phyloP scores from a whole-genome alignment of 2,113 vertebrate genomes.

The Poecilia latipinna region DNA sequence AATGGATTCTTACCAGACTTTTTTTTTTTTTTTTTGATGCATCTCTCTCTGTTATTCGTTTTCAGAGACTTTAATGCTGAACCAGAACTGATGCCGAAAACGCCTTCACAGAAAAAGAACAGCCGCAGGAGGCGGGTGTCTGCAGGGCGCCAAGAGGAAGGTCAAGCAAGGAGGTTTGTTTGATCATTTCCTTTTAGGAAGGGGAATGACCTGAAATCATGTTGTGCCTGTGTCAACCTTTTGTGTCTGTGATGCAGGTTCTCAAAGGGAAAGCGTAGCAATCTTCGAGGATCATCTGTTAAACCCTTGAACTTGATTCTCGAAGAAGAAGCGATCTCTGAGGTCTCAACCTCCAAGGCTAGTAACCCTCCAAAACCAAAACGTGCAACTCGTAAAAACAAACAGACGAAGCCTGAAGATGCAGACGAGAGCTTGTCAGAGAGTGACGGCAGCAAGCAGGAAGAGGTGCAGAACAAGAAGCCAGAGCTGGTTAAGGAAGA shows the following conservation, averaged over 20 bases:
- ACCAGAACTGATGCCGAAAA: constrained; percentile 95
- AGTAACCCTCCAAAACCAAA: constrained; percentile 42
- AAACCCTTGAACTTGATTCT: constrained; percentile 66
- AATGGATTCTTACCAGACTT: too few species aligned
- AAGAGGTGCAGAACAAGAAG: constrained; percentile 29
- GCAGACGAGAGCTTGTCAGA: constrained; percentile 24
- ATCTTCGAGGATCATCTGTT: constrained; percentile 76
- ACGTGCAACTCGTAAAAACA: constrained; percentile 74
- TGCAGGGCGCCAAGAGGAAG: constrained; percentile 74
- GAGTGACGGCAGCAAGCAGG: constrained; percentile 10
- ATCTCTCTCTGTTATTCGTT: constrained; percentile 1
- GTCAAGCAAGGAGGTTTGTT: constrained; percentile 69
- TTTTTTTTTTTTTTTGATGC: background rate
- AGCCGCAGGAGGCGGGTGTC: constrained; percentile 84
- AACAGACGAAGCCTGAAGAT: constrained; percentile 48
- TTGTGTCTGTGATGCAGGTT: constrained; percentile 54
- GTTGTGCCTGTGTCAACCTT: background rate
- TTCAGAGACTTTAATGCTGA: constrained; percentile 85
- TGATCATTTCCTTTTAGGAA: background rate
- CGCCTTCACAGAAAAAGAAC: constrained; percentile 92
- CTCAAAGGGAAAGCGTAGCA: constrained; percentile 80
- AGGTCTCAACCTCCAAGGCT: constrained; percentile 30
- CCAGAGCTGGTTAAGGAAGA: constrained; percentile 9
- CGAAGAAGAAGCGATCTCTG: constrained; percentile 50
- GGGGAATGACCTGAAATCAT: too few species aligned